Evolutionary conservation across 2,797 vertebrate species (phyloP), one percentile per base, ranked within the genome.

Genomic region (Sphenopsis melanotis): DNA sequence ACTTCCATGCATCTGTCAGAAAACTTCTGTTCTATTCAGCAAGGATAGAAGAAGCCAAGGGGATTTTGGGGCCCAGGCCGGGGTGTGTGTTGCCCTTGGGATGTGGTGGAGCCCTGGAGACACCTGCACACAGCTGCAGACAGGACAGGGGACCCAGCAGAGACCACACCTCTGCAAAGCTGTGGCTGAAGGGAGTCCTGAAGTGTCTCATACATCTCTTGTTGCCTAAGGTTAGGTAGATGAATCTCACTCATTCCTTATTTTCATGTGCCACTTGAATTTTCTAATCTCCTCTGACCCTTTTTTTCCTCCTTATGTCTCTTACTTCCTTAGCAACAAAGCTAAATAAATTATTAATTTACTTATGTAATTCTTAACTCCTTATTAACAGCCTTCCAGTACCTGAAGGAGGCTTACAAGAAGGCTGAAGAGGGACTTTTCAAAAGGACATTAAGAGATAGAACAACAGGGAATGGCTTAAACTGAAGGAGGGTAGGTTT

Each of bases 171-270:
- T 89, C 69, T 56, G 34, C 34, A 89, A 63, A 86, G 66, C 63
- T 69, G 56, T 3, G 1, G 80, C 83, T 95, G 80, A 90, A 92
- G 77, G 63, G 55, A 92, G 42, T 74, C 74, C 83, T 84, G 52
- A 84, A 92, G 52, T 87, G 50, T 56, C 90, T 89, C 74, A 64
- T 92, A 63, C 49, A 84, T 90, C 66, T 92, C 63, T 42, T 77
- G 17, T 89, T 90, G 83, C 92, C 90, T 92, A 66, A 87, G 66
- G 77, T 90, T 55, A 95, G 32, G 59, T n/a, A 79, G 66, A 63
- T 82, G 47, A 93, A 95, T 53, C 69, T 90, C 68, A 64, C 52
- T 15, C 52, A 15, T 70, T 74, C 94, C 87, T 95, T 90, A 79
- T 90, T 94, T 94, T 84, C 83, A 44, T 61, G 44, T 49, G 29